Base-by-base conservation (phyloP, 1,140 invertebrate species). In the Tetramorium alpestre region DNA sequence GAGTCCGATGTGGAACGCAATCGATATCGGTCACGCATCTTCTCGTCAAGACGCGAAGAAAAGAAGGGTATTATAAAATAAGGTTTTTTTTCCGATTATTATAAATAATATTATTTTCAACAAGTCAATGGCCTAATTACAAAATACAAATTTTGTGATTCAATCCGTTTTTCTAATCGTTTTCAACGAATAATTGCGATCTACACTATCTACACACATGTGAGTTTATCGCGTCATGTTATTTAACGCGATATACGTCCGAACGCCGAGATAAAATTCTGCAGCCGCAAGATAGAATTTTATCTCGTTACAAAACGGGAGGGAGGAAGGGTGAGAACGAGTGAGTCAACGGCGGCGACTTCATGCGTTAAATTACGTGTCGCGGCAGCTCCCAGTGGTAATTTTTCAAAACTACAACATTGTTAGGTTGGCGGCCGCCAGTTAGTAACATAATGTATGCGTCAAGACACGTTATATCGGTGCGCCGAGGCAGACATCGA, bases 361-460 rank as follows among this genome's bases (percentile, higher is more conserved):
- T n/a, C 67, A 73, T 84, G 69, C 80, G 54, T 84, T 84, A 84
- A 84, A 84, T 82, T 82, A 47, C 51, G n/a, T 67, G 78, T 56
- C 58, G 11, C 44, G 13, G 13, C 41, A n/a, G 28, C 11, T 58
- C 33, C 25, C 25, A 41, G 44, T n/a, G 41, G 54, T 41, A 84
- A 84, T 84, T 84, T 84, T 84, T 84, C 80, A 84, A 41, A 73
- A 73, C 54, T 33, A 56, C 80, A 70, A 84, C 49, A 22, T 67
- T 38, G 67, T 60, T 60, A 38, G 54, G 22, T 22, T 22, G 22
- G 28, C 41, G 13, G 13, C 58, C 25, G 69, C 8, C 54, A 28
- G 41, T 73, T 73, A 82, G 22, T 47, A 73, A 84, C 51, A 73
- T 81, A 81, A 81, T 81, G 18, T 58, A 82, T 47, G 67, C 51